Conservation (phyloP, 2,888 invertebrate genomes). For the Drosophila trichaetosa region DNA sequence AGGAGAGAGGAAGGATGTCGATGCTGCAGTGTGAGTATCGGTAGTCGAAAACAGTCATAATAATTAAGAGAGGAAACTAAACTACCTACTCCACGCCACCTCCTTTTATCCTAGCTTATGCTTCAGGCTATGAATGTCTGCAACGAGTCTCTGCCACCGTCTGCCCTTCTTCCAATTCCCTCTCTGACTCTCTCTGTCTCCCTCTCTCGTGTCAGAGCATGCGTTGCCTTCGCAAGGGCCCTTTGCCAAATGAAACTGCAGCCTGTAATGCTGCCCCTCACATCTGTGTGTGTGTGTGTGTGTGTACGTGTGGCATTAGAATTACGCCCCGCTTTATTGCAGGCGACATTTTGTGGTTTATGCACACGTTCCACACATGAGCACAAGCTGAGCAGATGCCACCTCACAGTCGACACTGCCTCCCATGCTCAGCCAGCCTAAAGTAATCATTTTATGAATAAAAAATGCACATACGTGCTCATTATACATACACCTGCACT, state of each 20-base stretch:
- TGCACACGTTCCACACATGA: conserved; percentile 70
- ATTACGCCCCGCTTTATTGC: conserved; percentile 74
- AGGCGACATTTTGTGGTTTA: conserved; percentile 78
- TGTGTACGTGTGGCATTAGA: conserved; percentile 58
- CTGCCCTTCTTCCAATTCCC: not conserved
- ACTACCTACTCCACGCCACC: not conserved
- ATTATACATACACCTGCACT: conserved; percentile 30
- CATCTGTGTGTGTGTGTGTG: conserved; percentile 3
- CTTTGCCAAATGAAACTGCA: conserved; percentile 73
- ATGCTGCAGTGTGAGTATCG: conserved; percentile 24
- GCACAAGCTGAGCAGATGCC: conserved; percentile 46
- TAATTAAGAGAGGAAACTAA: conserved; percentile 46
- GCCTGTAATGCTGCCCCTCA: conserved; percentile 36
- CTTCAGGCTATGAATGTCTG: conserved; percentile 27
- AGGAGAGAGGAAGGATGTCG: not conserved
- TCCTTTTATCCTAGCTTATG: conserved; percentile 5
- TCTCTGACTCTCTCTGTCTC: conserved; percentile 5
- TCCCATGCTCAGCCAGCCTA: conserved; percentile 50
- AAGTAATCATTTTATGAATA: conserved; percentile 83
- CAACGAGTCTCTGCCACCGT: conserved; percentile 3
- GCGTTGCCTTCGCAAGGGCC: conserved; percentile 51
- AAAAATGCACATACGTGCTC: conserved; percentile 75
- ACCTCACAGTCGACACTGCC: conserved; percentile 1
- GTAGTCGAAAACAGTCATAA: conserved; percentile 51
- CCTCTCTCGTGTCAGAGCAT: conserved; percentile 25